These are phyloP conservation scores for Arnoldichthys spilopterus DNA, from an alignment of 2,797 vertebrate genomes.

Conservation along the genomic window DNA sequence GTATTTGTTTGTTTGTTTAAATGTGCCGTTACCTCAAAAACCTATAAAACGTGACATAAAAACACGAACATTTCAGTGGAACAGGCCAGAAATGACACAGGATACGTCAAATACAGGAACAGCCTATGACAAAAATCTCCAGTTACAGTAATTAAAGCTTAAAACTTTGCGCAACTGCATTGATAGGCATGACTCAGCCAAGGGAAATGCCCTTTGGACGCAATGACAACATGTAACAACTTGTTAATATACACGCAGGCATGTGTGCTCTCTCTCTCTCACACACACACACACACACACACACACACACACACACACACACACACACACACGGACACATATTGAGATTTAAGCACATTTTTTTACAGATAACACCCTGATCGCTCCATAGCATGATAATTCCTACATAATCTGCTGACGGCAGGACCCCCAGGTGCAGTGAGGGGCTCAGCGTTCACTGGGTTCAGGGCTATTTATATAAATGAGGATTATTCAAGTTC, in stretches of 20 bases:
- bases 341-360: background rate
- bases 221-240: background rate
- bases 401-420: background rate
- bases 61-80: too few species aligned
- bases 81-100: too few species aligned
- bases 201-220: constrained; percentile 28
- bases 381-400: background rate
- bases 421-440: background rate
- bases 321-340: background rate
- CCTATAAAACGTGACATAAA: too few species aligned
- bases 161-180: constrained; percentile 2
- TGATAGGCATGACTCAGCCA: background rate
- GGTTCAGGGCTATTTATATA: background rate
- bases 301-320: background rate
- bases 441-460: background rate
- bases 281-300: background rate
- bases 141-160: background rate
- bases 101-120: too few species aligned
- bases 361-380: background rate
- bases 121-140: background rate
- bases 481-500: background rate
- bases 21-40: too few species aligned
- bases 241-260: constrained; percentile 1
- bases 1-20: too few species aligned
- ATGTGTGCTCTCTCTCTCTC: too few species aligned